These are phyloP conservation scores for Calephelis nemesis DNA, from an alignment of 1,140 invertebrate species.

Conservation along the genomic window DNA sequence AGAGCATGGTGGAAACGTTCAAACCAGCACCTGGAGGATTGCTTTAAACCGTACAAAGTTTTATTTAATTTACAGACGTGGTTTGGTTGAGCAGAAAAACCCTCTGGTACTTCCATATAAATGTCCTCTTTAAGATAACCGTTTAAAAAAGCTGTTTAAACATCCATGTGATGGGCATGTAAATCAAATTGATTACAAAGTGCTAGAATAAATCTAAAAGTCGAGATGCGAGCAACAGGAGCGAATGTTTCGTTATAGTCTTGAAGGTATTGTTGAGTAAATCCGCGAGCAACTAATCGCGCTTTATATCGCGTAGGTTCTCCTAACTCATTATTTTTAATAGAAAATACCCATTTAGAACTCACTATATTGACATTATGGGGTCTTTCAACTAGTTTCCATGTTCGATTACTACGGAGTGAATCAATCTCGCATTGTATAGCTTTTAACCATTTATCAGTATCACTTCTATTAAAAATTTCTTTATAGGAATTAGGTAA, in stretches of 20 bases:
- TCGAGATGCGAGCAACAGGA: constrained; percentile 3
- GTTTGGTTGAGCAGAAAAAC: too few species aligned
- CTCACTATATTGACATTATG: constrained; percentile 12
- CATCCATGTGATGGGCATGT: constrained; percentile 5
- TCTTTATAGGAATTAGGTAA: neutral
- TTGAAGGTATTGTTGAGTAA: constrained; percentile 16
- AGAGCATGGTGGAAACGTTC: too few species aligned
- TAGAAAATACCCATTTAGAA: constrained; percentile 14
- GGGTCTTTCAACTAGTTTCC: constrained; percentile 4
- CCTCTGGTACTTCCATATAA: too few species aligned
- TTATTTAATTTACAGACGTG: too few species aligned
- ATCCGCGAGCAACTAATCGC: neutral
- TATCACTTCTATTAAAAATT: constrained; percentile 11
- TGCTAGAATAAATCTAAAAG: constrained; percentile 24
- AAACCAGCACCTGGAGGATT: too few species aligned
- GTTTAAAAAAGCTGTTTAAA: too few species aligned
- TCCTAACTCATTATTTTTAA: constrained; percentile 20
- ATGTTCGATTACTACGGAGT: neutral
- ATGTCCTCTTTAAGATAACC: too few species aligned
- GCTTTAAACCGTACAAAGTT: too few species aligned
- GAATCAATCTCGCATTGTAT: neutral
- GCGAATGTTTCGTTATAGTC: constrained; percentile 20
- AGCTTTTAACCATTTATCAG: constrained; percentile 4
- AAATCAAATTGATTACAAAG: constrained; percentile 22
- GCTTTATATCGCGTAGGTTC: constrained; percentile 15